phyloP scores from a whole-genome alignment of 53 echinoderm and acorn worm genomes.

The Holothuria scabra region DNA sequence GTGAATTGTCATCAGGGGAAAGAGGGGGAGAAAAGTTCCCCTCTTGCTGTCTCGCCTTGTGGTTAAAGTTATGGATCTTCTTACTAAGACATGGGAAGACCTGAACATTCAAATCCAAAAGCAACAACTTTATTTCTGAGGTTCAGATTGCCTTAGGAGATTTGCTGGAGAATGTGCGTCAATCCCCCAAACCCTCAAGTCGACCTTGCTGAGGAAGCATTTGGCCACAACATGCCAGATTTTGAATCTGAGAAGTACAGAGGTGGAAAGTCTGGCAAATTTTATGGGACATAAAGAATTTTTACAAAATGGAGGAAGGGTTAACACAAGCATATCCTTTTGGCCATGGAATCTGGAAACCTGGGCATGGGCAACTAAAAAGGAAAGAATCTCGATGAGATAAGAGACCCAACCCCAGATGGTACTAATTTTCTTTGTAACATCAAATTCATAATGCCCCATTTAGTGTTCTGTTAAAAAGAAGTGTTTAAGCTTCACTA shows the following conservation, averaged over 20 bases:
- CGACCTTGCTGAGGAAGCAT: slow-evolving; percentile 21
- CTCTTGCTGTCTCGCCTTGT: slow-evolving; percentile 26
- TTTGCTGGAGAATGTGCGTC: background rate
- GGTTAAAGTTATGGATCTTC: slow-evolving; percentile 6
- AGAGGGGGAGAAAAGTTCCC: slow-evolving; percentile 23
- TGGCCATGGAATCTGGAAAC: slow-evolving; percentile 27
- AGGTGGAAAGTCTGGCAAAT: slow-evolving; percentile 4
- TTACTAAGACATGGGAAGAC: background rate
- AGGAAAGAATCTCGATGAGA: too few relatives aligned
- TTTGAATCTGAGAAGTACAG: slow-evolving; percentile 1
- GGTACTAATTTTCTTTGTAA: too few relatives aligned
- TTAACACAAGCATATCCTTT: background rate
- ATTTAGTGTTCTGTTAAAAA: too few relatives aligned
- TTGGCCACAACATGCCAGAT: slow-evolving; percentile 24
- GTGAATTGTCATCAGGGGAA: slow-evolving; percentile 15
- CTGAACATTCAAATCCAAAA: background rate
- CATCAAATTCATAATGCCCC: too few relatives aligned
- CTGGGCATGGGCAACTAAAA: too few relatives aligned
- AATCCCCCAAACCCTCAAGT: background rate
- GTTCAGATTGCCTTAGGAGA: slow-evolving; percentile 5
- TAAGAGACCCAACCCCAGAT: too few relatives aligned
- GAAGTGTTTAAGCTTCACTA: too few relatives aligned
- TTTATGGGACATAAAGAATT: slow-evolving; percentile 32
- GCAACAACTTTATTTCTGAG: slow-evolving; percentile 9
- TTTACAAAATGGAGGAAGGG: background rate